phyloP scores from a whole-genome alignment of 2,797 vertebrate species.

The Poeciliopsis infans region DNA sequence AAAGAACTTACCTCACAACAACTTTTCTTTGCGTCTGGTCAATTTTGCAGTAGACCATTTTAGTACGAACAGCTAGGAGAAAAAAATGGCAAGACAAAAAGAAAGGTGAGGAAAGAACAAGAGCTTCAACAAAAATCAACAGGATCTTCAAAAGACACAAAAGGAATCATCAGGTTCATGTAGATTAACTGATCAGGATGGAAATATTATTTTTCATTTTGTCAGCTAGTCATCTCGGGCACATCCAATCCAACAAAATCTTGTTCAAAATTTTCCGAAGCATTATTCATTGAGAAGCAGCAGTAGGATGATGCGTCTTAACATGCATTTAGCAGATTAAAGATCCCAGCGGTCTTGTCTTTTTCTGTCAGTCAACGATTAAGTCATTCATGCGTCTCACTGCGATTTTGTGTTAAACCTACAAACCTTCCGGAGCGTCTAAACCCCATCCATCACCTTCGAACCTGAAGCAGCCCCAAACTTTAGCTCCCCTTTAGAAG shows the following conservation, averaged over 20 bases:
- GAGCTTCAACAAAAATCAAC: neutral
- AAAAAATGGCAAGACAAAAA: neutral
- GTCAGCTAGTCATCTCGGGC: neutral
- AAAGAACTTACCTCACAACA: slow-evolving; percentile 90
- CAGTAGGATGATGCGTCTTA: neutral
- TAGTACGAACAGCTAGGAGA: slow-evolving; percentile 92
- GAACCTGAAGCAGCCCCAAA: neutral
- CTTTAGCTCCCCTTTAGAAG: neutral
- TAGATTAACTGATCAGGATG: neutral
- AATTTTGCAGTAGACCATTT: slow-evolving; percentile 99
- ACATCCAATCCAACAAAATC: neutral
- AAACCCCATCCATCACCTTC: neutral
- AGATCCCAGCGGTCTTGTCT: neutral
- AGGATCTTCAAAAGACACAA: neutral
- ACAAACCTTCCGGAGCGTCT: neutral
- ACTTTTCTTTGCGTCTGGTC: slow-evolving; percentile 98
- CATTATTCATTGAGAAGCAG: neutral
- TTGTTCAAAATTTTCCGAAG: neutral
- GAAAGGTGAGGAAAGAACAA: neutral
- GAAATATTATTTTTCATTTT: neutral
- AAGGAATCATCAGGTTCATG: neutral
- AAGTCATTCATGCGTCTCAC: neutral
- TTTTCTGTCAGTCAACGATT: neutral
- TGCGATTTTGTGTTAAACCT: neutral
- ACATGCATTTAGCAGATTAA: neutral